Evolutionary conservation across 1,140 invertebrate genomes (phyloP), one percentile per base, ranked within the genome.

Genomic region (Lordiphosa clarofinis): DNA sequence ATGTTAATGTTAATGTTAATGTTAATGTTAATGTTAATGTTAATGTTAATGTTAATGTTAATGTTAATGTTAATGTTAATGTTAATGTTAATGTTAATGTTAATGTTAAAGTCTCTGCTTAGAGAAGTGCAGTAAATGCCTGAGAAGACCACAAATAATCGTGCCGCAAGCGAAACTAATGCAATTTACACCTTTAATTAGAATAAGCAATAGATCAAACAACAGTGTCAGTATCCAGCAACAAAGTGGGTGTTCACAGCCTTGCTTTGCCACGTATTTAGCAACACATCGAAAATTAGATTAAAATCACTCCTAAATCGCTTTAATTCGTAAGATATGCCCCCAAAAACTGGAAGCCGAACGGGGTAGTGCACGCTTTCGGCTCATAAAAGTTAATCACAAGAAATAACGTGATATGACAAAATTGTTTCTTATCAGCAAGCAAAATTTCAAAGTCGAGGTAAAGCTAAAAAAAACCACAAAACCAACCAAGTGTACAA

Each of bases 361-460:
- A 53, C 44, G 59, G 19, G 55, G 8, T 21, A 5, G 9, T 33
- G 11, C 24, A 46, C 24, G 24, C 43, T 46, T 44, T 33, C 13
- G 6, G 11, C 28, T 46, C 43, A 46, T 50, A 68, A 59, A 63
- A 40, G 31, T 43, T 7, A 55, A 50, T 12, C 38, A 19, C 13
- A 52, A 36, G 11, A 35, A 49, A 56, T 12, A 38, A 0, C 4
- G 38, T 43, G 38, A 44, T 42, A 38, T 54, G 19, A 10, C 55
- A 46, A 39, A 48, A 35, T 50, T 42, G 24, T 11, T 33, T 35
- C 61, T 68, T 76, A 76, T 76, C 73, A 64, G 28, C 24, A 38
- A 31, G 55, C 49, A 48, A 62, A 73, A 68, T 69, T 79, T 78
- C 69, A 78, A 73, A 76, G 73, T 76, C 73, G 73, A 78, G 63